Evolutionary conservation across 2,888 invertebrate species (phyloP), one percentile per base, ranked within the genome.

Genomic region (Drosophila formosana): DNA sequence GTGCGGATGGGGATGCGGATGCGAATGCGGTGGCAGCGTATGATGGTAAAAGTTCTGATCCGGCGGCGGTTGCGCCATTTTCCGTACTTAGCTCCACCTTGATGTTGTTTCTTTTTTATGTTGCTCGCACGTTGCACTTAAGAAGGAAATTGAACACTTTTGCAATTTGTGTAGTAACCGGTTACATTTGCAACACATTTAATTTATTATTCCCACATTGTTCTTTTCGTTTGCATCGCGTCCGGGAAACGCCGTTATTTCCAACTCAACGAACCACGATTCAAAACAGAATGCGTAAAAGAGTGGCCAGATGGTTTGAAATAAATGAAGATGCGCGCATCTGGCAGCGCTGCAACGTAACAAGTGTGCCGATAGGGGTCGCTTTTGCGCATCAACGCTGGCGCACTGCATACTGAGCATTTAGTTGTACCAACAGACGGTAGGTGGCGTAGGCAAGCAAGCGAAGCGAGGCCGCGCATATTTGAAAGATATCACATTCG

Each of bases 41-140:
- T 80, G 87, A 68, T 83, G 86, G 51, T 86, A 89, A 75, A 78
- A 86, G 50, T 90, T 89, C 63, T 89, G 86, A 72, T 89, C 83
- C 49, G 88, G 86, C 73, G 89, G 86, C 86, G 77, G 82, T 73
- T 87, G 89, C 86, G 88, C 89, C 89, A 89, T 89, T 82, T 89
- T 88, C 79, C 72, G 62, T 65, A 70, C 66, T 53, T 58, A 49
- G 37, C 64, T 50, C 64, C 79, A 68, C 65, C 55, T 64, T 47
- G 55, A 71, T 53, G 49, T 53, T 47, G 58, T 46, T 53, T 39
- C 50, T 62, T 52, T 41, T 52, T 45, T 49, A n/a, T 64, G 52
- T 64, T 58, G 68, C 70, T 25, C 39, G 58, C 68, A 45, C 58
- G 53, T 63, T 72, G 67, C 45, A 53, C 56, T 71, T 66, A 8